Percentiles rank a stretch among this genome's conserved stretches.
Conservation (phyloP, 2,113 vertebrate genomes). For the Isichthys henryi region DNA sequence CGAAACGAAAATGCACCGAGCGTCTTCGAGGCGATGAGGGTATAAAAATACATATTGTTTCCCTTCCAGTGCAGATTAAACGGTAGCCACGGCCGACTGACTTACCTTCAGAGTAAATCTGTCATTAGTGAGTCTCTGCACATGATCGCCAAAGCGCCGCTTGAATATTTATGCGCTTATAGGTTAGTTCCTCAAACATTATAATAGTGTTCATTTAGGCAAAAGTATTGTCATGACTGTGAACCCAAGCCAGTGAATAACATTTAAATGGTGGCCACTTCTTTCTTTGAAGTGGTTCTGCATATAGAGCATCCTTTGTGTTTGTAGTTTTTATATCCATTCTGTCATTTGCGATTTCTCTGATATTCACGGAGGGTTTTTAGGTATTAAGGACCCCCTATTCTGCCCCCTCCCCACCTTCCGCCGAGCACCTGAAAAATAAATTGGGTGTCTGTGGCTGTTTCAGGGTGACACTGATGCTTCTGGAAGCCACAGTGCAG, state of each 20-base stretch:
- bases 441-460: background rate
- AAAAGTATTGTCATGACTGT: background rate
- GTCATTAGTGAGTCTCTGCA: background rate
- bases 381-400: background rate
- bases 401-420: background rate
- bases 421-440: background rate
- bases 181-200: background rate
- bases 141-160: too few relatives aligned
- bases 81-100: background rate
- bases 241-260: background rate
- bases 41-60: background rate
- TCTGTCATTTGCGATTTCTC: background rate
- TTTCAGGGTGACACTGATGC: background rate
- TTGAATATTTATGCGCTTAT: background rate
- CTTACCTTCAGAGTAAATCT: conserved; percentile 10
- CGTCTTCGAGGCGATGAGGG: background rate
- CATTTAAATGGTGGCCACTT: background rate
- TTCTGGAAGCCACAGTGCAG: background rate
- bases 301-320: background rate
- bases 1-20: background rate
- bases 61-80: background rate
- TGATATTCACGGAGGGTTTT: background rate
- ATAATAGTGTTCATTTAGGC: background rate
- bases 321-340: background rate
- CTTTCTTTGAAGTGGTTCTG: background rate